Evolutionary conservation across 2,888 invertebrate species (phyloP).

Genomic region (Oxystoma pomonae): DNA sequence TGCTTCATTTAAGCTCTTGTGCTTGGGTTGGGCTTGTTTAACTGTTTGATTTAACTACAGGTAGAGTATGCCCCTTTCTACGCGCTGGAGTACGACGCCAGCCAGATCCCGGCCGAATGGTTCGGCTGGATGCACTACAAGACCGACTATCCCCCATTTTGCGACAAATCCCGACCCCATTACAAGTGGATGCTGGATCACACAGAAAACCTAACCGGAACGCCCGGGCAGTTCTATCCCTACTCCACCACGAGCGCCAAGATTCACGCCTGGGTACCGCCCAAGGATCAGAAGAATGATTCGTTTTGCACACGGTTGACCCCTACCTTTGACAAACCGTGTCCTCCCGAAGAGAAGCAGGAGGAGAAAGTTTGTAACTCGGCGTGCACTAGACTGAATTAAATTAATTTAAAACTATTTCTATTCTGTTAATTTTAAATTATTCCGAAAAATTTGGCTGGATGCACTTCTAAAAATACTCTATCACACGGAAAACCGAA

Average conservation of each 20-base stretch:
- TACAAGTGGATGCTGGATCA: conserved; percentile 79
- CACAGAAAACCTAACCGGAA: conserved; percentile 76
- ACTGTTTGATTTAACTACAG: background rate
- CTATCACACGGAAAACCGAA: conserved; percentile 73
- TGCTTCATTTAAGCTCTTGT: background rate
- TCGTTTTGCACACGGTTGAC: background rate
- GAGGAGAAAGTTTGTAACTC: too few relatives aligned
- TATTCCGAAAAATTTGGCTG: conserved; percentile 59
- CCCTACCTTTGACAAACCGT: too few relatives aligned
- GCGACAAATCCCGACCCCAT: conserved; percentile 65
- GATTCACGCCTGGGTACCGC: conserved; percentile 20
- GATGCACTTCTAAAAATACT: conserved; percentile 88
- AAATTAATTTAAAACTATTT: too few relatives aligned
- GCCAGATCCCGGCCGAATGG: conserved; percentile 58
- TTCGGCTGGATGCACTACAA: conserved; percentile 90
- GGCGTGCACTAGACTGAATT: too few relatives aligned
- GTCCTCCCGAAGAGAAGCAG: too few relatives aligned
- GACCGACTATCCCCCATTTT: conserved; percentile 47
- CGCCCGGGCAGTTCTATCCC: conserved; percentile 73
- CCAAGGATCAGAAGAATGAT: too few relatives aligned
- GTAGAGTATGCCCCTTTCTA: conserved; percentile 65
- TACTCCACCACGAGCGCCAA: conserved; percentile 74
- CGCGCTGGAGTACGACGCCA: conserved; percentile 59
- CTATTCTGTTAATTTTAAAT: too few relatives aligned
- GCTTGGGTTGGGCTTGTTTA: background rate